Evolutionary conservation across 53 echinoderm and acorn worm species (phyloP), one percentile per base, ranked within the genome.

Genomic region (Zoroaster sp.): DNA sequence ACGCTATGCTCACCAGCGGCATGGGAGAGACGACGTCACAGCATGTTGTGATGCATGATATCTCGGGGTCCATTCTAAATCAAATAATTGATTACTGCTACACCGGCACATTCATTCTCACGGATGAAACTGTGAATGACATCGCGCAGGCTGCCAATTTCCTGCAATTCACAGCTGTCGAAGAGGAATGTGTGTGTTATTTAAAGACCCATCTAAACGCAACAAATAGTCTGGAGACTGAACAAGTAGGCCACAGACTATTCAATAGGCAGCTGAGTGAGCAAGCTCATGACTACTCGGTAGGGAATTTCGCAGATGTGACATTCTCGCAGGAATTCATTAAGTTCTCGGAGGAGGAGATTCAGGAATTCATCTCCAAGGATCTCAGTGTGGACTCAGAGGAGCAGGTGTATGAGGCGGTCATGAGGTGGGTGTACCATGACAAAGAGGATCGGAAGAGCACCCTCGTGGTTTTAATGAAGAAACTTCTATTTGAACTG

Each of bases 241-340:
- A 89, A 35, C 79, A 70, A 25, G 72, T 89, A 0, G 89, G 78
- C 11, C 52, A 59, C 6, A 53, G 89, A 39, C 80, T 89, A 8
- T 89, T 89, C 71, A 89, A 74, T 45, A 36, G 89, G 54, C 89
- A 89, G 42, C 74, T 89, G 67, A 89, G 89, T 35, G 40, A 37
- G 3, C 79, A 80, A 21, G 89, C 89, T 34, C 78, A 35, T 40
- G 40, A 75, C 53, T 79, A 17, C 54, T 72, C 89, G 20, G 89
- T 80, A 2, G 72, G 55, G 7, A 46, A 79, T 17, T 89, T 89
- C 44, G 9, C 71, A 5, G 80, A 80, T 0, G 69, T 80, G 4
- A 49, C 80, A 4, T 38, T 80, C 37, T 78, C 89, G 4, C 89
- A 4, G 17, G 89, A 89, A 12, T 89, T 89, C 33, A 25, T 69